Percentiles rank a stretch among this genome's conserved stretches.
Evolutionary conservation across 1,140 invertebrate species (phyloP).

Genomic region (Drosophila oshimai): DNA sequence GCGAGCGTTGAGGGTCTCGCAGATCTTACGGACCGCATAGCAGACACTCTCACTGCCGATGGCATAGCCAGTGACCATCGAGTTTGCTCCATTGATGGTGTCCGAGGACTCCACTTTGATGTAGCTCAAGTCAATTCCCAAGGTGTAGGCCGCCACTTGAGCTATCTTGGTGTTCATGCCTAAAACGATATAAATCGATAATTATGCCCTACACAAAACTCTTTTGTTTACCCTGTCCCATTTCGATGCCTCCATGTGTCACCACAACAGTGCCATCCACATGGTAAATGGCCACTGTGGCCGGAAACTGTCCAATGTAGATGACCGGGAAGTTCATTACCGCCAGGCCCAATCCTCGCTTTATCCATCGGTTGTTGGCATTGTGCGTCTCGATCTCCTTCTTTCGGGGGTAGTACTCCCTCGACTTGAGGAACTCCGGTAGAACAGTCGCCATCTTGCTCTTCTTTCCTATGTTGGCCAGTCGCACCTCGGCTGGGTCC

Average conservation of each 20-base stretch:
- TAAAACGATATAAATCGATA: background rate
- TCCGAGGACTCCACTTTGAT: constrained; percentile 88
- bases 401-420: constrained; percentile 84
- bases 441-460: constrained; percentile 79
- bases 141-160: constrained; percentile 89
- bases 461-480: constrained; percentile 85
- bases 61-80: constrained; percentile 87
- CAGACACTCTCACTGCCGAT: constrained; percentile 84
- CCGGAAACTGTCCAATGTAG: constrained; percentile 84
- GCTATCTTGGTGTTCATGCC: constrained; percentile 87
- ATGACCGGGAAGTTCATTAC: constrained; percentile 85
- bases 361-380: constrained; percentile 87
- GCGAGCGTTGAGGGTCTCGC: constrained; percentile 85
- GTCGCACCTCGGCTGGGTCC: constrained; percentile 88
- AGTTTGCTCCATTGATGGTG: constrained; percentile 87
- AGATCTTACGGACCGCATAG: constrained; percentile 86
- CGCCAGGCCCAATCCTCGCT: constrained; percentile 85
- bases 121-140: constrained; percentile 88
- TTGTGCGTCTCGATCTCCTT: constrained; percentile 85
- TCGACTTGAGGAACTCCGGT: constrained; percentile 58
- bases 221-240: constrained; percentile 86
- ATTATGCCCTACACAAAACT: background rate
- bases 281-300: constrained; percentile 86
- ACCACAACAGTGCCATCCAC: constrained; percentile 88
- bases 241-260: constrained; percentile 88